A percentile compares a stretch with the other conserved stretches of the same genome.
Evolutionary conservation across 2,113 vertebrate genomes (phyloP).

Genomic region (Halichoeres trimaculatus): DNA sequence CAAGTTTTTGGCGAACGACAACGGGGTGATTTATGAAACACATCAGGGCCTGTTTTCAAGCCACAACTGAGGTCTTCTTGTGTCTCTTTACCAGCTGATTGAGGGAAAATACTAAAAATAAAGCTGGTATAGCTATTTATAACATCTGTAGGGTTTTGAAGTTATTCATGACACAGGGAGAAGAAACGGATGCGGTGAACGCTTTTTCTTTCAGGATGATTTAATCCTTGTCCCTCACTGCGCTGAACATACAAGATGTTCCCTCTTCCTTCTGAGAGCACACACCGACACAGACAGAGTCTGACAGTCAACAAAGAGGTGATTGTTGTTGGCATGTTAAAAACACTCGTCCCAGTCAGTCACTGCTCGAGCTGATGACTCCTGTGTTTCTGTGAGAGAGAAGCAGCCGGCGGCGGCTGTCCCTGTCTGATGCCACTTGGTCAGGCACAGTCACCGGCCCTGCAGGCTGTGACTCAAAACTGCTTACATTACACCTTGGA

Average conservation of each 20-base stretch:
- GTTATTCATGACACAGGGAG: background rate
- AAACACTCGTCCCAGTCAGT: slow-evolving; percentile 3
- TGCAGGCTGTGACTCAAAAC: slow-evolving; percentile 1
- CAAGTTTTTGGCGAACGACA: slow-evolving; percentile 10
- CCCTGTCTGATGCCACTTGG: slow-evolving; percentile 7
- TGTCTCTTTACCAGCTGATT: background rate
- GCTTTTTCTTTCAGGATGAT: no score
- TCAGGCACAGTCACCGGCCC: slow-evolving; percentile 1
- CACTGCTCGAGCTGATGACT: slow-evolving; percentile 10
- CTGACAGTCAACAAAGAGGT: background rate
- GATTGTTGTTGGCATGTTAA: background rate
- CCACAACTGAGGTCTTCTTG: background rate
- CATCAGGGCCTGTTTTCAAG: slow-evolving; percentile 2
- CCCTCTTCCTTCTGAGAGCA: background rate
- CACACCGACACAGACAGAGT: background rate
- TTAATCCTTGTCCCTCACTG: background rate
- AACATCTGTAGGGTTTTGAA: background rate
- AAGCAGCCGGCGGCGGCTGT: slow-evolving; percentile 4
- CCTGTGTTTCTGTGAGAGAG: slow-evolving; percentile 1
- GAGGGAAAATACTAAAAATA: slow-evolving; percentile 10
- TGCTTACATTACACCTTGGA: background rate
- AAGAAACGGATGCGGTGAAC: background rate
- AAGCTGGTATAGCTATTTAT: background rate
- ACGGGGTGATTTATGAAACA: slow-evolving; percentile 6
- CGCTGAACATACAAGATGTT: background rate